Evolutionary conservation across 2,797 vertebrate genomes (phyloP), one percentile per base, ranked within the genome.

Genomic region (Sus cebifrons): DNA sequence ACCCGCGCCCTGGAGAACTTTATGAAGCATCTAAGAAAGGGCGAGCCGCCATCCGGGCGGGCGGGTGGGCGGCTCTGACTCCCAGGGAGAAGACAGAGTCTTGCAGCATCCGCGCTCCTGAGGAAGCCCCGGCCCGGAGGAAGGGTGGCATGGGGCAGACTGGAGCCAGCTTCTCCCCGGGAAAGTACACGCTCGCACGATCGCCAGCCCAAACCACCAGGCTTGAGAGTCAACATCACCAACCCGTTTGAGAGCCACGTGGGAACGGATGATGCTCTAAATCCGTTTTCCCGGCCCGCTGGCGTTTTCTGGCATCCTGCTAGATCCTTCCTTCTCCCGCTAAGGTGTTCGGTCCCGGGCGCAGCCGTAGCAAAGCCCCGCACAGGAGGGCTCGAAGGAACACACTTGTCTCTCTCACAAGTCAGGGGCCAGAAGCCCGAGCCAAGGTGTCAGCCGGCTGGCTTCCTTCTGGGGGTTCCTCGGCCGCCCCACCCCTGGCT

Each of bases 401-500:
- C 16, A 7, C 52, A 36, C 6, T 0, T 1, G 9, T 1, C 18
- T 11, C 49, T 32, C 25, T 16, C 20, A 6, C n/a, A 9, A 17
- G 14, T 62, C 65, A 4, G 20, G 58, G 13, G 8, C 68, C 49
- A 9, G 58, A 75, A 44, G 32, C 27, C 85, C 3, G 15, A 23
- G 12, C 52, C n/a, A 21, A 58, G 77, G 60, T 1, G 86, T 56
- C 32, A 5, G 12, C 6, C 0, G 58, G 16, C 2, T 16, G 8
- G 60, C 12, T 14, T 52, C 17, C 75, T 40, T 21, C 44, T 44
- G 36, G 60, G 27, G 12, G 85, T 60, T 65, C 44, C 0, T 12
- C 1, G 3, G 1, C 27, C 6, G 1, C 49, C 8, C 8, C 49
- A 13, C 27, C 14, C 60, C 49, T 12, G 10, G 68, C 21, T 1